Conservation (phyloP, 2,797 vertebrate species). For the Momotus momota region DNA sequence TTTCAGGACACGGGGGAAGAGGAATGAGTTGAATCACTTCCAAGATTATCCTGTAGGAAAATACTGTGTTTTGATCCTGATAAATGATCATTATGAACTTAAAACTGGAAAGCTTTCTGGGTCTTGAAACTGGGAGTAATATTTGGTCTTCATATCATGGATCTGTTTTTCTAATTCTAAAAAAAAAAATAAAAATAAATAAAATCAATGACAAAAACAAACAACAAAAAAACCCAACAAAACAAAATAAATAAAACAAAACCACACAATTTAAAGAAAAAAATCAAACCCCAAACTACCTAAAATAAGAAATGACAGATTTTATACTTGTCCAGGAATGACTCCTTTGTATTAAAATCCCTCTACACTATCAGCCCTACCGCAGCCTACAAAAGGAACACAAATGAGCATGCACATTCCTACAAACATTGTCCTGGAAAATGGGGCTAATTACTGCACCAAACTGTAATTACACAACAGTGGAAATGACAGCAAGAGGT, state of each 20-base stretch:
- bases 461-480: background rate
- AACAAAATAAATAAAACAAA: background rate
- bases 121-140: background rate
- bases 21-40: background rate
- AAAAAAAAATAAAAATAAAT: no score
- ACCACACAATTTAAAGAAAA: background rate
- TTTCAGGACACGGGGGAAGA: background rate
- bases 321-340: background rate
- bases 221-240: background rate
- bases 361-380: background rate
- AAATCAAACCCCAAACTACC: background rate
- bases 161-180: background rate
- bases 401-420: background rate
- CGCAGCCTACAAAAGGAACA: background rate
- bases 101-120: background rate
- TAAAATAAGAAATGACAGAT: background rate
- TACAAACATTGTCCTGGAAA: background rate
- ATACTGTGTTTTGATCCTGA: rapidly evolving
- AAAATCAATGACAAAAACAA: no score
- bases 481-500: background rate
- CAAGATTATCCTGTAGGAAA: background rate
- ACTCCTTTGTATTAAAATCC: background rate
- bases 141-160: background rate
- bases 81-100: background rate
- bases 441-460: background rate